These are phyloP conservation scores for Tenthredo livida DNA, from an alignment of 2,888 invertebrate genomes.

Conservation along the genomic window DNA sequence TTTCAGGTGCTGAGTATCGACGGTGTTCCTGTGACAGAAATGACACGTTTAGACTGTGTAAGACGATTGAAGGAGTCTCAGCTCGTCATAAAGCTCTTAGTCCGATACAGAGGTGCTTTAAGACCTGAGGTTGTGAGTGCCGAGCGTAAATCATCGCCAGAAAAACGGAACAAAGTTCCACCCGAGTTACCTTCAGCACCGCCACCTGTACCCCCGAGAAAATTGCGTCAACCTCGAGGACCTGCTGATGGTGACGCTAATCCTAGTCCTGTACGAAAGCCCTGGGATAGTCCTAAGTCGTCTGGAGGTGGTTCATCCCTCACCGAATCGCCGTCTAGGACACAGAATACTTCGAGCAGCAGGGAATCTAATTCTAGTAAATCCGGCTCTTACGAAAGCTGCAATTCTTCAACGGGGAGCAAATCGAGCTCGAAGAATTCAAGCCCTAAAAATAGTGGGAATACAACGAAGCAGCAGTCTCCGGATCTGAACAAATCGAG, in stretches of 20 bases:
- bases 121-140: constrained; percentile 76
- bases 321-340: constrained; percentile 2
- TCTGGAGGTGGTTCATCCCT: constrained; percentile 59
- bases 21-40: constrained; percentile 86
- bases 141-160: constrained; percentile 73
- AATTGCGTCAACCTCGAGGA: constrained; percentile 79
- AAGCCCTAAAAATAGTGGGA: constrained; percentile 62
- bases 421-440: constrained; percentile 56
- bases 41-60: constrained; percentile 94
- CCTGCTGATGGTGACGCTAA: constrained; percentile 74
- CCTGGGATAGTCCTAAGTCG: constrained; percentile 64
- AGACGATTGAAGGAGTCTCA: constrained; percentile 91
- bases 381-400: constrained; percentile 68
- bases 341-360: constrained; percentile 28
- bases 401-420: constrained; percentile 63
- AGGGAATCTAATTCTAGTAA: constrained; percentile 57
- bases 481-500: constrained; percentile 68
- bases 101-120: constrained; percentile 82
- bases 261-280: constrained; percentile 71
- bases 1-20: constrained; percentile 89
- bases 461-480: constrained; percentile 62
- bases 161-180: constrained; percentile 75
- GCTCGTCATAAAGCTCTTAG: constrained; percentile 88
- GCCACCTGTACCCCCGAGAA: constrained; percentile 89
- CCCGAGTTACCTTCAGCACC: constrained; percentile 77